Evolutionary conservation across 2,113 vertebrate genomes (phyloP), one percentile per base, ranked within the genome.

Genomic region (Nothobranchius furzeri): DNA sequence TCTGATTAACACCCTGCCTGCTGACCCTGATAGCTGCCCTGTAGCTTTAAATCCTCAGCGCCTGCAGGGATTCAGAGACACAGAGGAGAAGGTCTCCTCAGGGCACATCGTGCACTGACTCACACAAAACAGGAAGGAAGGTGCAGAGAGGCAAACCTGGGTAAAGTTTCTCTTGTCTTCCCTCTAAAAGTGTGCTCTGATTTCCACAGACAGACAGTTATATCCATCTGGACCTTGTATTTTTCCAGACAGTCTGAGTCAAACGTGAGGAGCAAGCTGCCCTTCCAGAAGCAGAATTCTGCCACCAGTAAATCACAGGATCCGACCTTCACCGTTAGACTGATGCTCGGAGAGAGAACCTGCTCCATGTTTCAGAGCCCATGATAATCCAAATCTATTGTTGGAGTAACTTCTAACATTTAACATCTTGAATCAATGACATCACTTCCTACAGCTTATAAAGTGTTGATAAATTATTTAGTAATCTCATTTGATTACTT

Each of bases 211-310:
- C 60, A 63, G 63, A 61, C 62, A 72, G 58, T 47, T 59, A 71
- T 52, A 60, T 84, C 66, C 88, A 88, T 79, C 79, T 91, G 89
- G 87, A 82, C 35, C 6, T 30, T 57, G 72, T 83, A 68, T 45
- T 68, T 59, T 50, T 78, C 60, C 48, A 54, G 64, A 56, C 56
- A 20, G 57, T 37, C 47, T 72, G 63, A 75, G 51, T 57, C 63
- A 43, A 61, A 54, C 24, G 73, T 75, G 82, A 69, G 57, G 63
- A 64, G 47, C 14, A 53, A 61, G 60, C 45, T 65, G 40, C 62
- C 66, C 62, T 45, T 70, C 51, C n/a, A 60, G 37, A 70, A 54
- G 65, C 30, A 54, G 55, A 43, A 69, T 12, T 63, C 49, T 51
- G 56, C 75, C 66, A 65, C 64, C 54, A 74, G 70, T 89, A 88